These are phyloP conservation scores for Drosophila truncata DNA, from an alignment of 1,140 invertebrate genomes.

Conservation along the genomic window DNA sequence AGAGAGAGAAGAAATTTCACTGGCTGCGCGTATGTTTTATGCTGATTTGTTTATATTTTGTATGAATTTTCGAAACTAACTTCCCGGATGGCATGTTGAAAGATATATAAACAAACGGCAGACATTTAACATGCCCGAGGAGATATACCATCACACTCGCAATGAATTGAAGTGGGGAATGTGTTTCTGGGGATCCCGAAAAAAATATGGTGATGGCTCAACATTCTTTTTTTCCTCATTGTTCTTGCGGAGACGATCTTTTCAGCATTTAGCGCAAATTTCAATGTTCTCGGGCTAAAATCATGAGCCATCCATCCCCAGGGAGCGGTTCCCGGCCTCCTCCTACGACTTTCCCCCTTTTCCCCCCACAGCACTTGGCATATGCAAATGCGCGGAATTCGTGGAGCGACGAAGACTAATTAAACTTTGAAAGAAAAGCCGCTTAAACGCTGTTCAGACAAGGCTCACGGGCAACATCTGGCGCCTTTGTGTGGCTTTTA, in stretches of 20 bases:
- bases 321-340: slow-evolving; percentile 22
- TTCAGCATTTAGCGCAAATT: slow-evolving; percentile 73
- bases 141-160: slow-evolving; percentile 14
- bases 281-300: slow-evolving; percentile 63
- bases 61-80: slow-evolving; percentile 81
- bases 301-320: slow-evolving; percentile 45
- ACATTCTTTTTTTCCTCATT: slow-evolving; percentile 38
- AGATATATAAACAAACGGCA: slow-evolving; percentile 81
- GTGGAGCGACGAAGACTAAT: slow-evolving; percentile 65
- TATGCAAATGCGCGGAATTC: slow-evolving; percentile 71
- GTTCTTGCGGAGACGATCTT: slow-evolving; percentile 51
- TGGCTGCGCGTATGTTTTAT: slow-evolving; percentile 71
- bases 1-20: slow-evolving; percentile 44
- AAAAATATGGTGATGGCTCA: slow-evolving; percentile 46
- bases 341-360: not conserved
- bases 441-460: slow-evolving; percentile 58
- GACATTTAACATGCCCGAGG: slow-evolving; percentile 64
- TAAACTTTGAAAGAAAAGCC: slow-evolving; percentile 79
- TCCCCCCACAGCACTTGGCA: slow-evolving; percentile 14
- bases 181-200: slow-evolving; percentile 6
- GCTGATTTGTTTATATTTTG: slow-evolving; percentile 81
- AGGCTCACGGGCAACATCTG: slow-evolving; percentile 72
- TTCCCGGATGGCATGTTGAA: slow-evolving; percentile 82
- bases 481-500: slow-evolving; percentile 75
- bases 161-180: slow-evolving; percentile 33